Evolutionary conservation across 2,113 vertebrate species (phyloP), one percentile per base, ranked within the genome.

Genomic region (Elephantulus edwardii): DNA sequence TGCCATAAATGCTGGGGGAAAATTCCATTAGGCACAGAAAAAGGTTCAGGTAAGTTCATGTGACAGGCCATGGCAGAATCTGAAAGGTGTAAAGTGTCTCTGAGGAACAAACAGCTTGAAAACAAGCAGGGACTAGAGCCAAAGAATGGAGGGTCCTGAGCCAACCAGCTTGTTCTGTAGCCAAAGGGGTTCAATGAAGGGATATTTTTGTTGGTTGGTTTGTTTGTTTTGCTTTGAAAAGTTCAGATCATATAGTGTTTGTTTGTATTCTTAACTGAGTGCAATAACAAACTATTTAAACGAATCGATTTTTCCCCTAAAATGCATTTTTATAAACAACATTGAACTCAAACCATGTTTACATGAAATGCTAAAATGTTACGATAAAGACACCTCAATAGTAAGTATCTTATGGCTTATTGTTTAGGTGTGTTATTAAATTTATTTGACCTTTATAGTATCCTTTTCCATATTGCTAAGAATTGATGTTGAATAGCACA

Each of bases 381-480:
- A 90, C 46, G 50, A 68, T 85, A 86, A 52, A 89, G 96, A 88
- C 5, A 75, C 80, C 24, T 19, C 16, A 60, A 56, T 48, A 74
- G 5, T 28, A 50, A 16, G 10, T 82, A 62, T 81, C 10, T 0
- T 6, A 1, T 33, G 33, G 2, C 48, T 81, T 82, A 30, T 35
- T 90, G 16, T 77, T 38, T 44, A 68, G 88, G 24, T 4, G 9
- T 11, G 42, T n/a, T 80, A 13, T 22, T 89, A 56, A 84, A 52
- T 64, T 26, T 75, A 0, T 70, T 54, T 33, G 10, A 24, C n/a
- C 28, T 8, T 91, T 30, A 64, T 52, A 17, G 86, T 88, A 83
- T 78, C 52, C 40, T n/a, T 14, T 52, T 83, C 78, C 9, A 26
- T 52, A n/a, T 17, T 74, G 14, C 91, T 68, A 82, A 86, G 60